Evolutionary conservation across 2,797 vertebrate species (phyloP).

Genomic region (Gallinago stenura): DNA sequence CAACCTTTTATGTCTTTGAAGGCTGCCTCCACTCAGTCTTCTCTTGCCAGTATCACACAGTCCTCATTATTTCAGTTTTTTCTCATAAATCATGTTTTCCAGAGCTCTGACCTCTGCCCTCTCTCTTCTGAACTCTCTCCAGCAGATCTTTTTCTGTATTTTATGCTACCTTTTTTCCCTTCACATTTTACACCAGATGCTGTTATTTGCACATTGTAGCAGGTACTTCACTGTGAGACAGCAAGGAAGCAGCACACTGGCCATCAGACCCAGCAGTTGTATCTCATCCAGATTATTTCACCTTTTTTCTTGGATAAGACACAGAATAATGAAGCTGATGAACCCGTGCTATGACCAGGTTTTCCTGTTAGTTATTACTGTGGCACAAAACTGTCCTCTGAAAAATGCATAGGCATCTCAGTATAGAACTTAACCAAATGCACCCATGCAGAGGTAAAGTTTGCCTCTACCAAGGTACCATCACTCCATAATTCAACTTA

Average conservation of each 20-base stretch:
- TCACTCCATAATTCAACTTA: not conserved
- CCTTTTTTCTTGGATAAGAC: not conserved
- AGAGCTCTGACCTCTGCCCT: not conserved
- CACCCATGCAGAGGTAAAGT: not conserved
- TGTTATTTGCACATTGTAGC: not conserved
- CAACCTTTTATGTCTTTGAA: constrained; percentile 7
- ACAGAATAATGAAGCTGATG: not conserved
- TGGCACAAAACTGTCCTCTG: not conserved
- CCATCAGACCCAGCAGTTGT: not conserved
- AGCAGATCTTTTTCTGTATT: not conserved
- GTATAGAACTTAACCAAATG: rapidly evolving
- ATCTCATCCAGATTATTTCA: not conserved
- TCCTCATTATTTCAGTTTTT: not conserved
- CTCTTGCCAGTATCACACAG: not conserved
- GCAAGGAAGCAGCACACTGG: not conserved
- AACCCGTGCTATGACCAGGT: not conserved
- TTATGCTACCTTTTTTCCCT: not conserved
- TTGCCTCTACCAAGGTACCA: not conserved
- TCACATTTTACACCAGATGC: not conserved
- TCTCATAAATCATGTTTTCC: not conserved
- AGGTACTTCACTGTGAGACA: not conserved
- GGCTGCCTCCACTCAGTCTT: not conserved
- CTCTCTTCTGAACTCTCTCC: not conserved
- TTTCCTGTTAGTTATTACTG: not conserved
- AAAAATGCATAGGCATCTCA: not conserved